Conservation (phyloP, 1,140 invertebrate genomes). For the Phocides pigmalion region DNA sequence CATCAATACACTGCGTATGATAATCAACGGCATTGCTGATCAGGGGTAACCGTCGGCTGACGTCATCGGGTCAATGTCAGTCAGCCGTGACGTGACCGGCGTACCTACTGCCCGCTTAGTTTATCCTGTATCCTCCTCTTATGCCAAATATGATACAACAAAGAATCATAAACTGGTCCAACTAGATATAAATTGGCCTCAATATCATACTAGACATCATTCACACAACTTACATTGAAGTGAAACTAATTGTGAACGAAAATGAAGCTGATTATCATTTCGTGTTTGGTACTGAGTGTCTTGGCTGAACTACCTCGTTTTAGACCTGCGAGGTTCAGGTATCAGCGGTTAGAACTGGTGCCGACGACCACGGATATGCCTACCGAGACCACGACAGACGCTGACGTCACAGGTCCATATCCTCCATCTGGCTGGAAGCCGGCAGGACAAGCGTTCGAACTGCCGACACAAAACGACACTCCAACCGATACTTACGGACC, state of each 20-base stretch:
- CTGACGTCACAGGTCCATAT: constrained; percentile 50
- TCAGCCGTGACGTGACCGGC: constrained; percentile 45
- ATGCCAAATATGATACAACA: constrained; percentile 73
- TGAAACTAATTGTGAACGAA: constrained; percentile 12
- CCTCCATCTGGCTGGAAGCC: constrained; percentile 77
- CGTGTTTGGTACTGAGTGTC: constrained; percentile 48
- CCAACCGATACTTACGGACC: constrained; percentile 56
- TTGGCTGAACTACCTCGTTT: constrained; percentile 72
- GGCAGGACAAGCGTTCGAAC: constrained; percentile 63
- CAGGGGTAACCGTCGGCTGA: constrained; percentile 38
- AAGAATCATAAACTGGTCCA: constrained; percentile 63
- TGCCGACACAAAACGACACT: constrained; percentile 48
- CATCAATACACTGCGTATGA: too few species aligned
- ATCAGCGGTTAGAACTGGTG: constrained; percentile 64
- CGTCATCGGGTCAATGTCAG: constrained; percentile 62
- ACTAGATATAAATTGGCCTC: constrained; percentile 60
- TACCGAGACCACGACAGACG: constrained; percentile 54
- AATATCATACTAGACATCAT: constrained; percentile 43
- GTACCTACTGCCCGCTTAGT: constrained; percentile 35
- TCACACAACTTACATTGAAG: constrained; percentile 32
- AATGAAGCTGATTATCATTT: constrained; percentile 63
- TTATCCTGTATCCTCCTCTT: constrained; percentile 50
- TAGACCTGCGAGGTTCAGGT: constrained; percentile 71
- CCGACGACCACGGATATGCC: constrained; percentile 65
- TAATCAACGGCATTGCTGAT: constrained; percentile 16